These are phyloP conservation scores for Sakesphorus luctuosus DNA, from an alignment of 2,113 vertebrate species.

Conservation along the genomic window DNA sequence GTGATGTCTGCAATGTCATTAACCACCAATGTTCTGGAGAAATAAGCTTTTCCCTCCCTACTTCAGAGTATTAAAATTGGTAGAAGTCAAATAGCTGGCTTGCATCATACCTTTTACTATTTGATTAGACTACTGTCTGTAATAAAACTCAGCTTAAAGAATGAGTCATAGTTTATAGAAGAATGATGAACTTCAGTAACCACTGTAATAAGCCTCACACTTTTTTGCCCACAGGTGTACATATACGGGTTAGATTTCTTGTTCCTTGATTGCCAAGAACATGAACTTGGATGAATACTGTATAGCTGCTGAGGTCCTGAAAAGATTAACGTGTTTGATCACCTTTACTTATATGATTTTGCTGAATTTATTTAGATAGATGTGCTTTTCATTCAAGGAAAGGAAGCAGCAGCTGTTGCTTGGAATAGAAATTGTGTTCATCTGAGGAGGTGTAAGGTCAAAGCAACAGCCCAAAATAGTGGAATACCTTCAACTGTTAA, in stretches of 20 bases:
- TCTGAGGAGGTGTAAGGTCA: neutral
- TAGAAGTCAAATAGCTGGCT: neutral
- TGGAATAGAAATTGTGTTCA: neutral
- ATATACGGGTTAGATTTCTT: neutral
- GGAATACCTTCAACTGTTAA: neutral
- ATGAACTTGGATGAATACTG: neutral
- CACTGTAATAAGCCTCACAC: neutral
- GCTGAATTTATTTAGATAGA: neutral
- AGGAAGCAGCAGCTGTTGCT: neutral
- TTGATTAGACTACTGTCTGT: slow-evolving; percentile 1
- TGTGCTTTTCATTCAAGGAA: neutral
- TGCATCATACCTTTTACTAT: neutral
- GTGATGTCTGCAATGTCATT: neutral
- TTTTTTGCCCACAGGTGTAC: neutral
- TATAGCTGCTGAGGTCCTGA: neutral
- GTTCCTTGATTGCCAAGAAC: neutral
- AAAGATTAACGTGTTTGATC: neutral
- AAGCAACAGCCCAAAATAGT: neutral
- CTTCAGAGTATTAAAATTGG: neutral
- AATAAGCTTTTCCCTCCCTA: neutral
- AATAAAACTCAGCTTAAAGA: slow-evolving; percentile 40
- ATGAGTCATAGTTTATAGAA: slow-evolving; percentile 37
- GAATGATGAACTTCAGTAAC: neutral
- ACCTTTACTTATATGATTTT: neutral
- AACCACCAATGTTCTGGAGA: neutral